A percentile compares a stretch with the other conserved stretches of the same genome.
Evolutionary conservation across 92 coral and sea anemone species (phyloP).

Genomic region (Paragorgia papillata): DNA sequence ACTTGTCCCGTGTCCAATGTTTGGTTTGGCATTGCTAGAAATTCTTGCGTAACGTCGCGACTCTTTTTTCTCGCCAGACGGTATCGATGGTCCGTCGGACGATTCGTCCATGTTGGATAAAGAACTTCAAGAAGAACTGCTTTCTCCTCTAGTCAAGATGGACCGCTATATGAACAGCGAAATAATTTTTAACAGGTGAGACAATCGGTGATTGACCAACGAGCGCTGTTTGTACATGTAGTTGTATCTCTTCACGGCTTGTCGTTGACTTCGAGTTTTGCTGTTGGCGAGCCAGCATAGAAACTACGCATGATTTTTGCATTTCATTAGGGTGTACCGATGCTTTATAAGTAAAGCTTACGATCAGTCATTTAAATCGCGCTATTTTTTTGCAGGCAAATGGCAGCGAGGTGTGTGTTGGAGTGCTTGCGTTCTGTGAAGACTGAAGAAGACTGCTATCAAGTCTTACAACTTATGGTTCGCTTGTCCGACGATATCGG

Average conservation of each 20-base stretch:
- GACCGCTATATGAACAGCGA: conserved; percentile 97
- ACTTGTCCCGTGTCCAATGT: not conserved
- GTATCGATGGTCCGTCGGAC: conserved; percentile 72
- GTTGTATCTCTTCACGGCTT: too few species aligned
- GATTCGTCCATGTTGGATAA: conserved; percentile 85
- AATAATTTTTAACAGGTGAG: conserved; percentile 92
- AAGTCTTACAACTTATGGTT: conserved; percentile 82
- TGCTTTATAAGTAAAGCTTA: not conserved
- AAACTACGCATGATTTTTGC: conserved; percentile 1
- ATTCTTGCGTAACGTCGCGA: conserved; percentile 34
- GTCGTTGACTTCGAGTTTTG: not conserved
- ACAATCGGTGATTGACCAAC: too few species aligned
- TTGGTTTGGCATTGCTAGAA: conserved; percentile 8
- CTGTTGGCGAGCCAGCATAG: not conserved
- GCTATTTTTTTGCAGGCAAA: conserved; percentile 61
- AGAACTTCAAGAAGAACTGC: conserved; percentile 81
- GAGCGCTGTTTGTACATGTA: too few species aligned
- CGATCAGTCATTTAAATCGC: not conserved
- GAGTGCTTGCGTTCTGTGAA: conserved; percentile 84
- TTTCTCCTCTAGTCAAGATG: conserved; percentile 86
- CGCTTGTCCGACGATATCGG: conserved; percentile 96
- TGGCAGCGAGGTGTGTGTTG: conserved; percentile 94
- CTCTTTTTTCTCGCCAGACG: conserved; percentile 45
- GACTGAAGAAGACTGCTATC: conserved; percentile 85
- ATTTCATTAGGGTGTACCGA: not conserved